These are phyloP conservation scores for Drosophila picticornis DNA, from an alignment of 2,888 invertebrate species.

Conservation along the genomic window DNA sequence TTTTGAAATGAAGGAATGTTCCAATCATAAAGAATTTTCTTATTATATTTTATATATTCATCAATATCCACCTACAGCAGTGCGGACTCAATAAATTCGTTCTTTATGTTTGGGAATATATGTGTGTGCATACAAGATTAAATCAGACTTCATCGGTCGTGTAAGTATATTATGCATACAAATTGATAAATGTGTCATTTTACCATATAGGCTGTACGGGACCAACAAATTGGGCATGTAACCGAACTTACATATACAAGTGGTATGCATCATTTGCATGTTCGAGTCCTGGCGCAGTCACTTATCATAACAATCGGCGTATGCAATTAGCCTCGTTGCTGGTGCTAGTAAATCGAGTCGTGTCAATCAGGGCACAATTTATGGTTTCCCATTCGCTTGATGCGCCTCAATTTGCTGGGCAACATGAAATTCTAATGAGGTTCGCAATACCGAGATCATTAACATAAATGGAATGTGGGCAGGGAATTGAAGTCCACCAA, in stretches of 20 bases:
- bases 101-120: neutral
- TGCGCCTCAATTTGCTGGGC: conserved; percentile 38
- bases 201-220: neutral
- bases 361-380: conserved; percentile 57
- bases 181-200: neutral
- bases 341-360: conserved; percentile 24
- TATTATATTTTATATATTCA: neutral
- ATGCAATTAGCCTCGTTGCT: conserved; percentile 41
- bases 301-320: conserved; percentile 12
- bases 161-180: neutral
- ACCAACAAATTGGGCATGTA: neutral
- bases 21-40: neutral
- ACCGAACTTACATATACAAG: neutral
- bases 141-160: neutral
- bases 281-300: conserved; percentile 1
- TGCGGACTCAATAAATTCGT: neutral
- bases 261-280: neutral
- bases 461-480: conserved; percentile 70
- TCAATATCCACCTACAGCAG: neutral
- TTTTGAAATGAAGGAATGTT: neutral
- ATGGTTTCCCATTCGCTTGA: conserved; percentile 38
- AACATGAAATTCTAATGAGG: conserved; percentile 51
- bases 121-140: neutral
- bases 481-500: conserved; percentile 7
- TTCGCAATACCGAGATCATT: conserved; percentile 59